phyloP scores from a whole-genome alignment of 2,113 vertebrate species.

The Accipiter virgatus region DNA sequence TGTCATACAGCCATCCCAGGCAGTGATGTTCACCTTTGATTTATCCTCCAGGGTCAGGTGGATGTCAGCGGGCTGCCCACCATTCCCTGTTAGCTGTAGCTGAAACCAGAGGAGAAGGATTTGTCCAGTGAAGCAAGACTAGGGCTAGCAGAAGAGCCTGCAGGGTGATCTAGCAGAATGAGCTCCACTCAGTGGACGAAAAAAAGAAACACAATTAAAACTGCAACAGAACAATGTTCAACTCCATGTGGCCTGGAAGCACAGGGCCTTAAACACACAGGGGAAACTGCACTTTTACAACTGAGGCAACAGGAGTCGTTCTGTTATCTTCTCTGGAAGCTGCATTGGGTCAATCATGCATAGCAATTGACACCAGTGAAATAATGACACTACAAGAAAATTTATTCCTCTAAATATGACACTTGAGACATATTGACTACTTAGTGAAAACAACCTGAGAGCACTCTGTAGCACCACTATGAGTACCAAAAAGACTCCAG shows the following conservation, averaged over 20 bases:
- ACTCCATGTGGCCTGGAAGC: background rate
- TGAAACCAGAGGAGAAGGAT: conserved; percentile 12
- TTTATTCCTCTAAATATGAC: background rate
- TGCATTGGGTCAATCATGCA: background rate
- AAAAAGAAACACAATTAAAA: background rate
- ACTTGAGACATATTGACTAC: background rate
- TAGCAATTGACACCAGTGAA: background rate
- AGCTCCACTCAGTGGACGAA: background rate
- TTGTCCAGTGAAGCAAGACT: background rate
- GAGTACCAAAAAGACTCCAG: background rate
- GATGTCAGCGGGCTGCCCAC: conserved; percentile 68
- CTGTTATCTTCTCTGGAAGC: background rate
- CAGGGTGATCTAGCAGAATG: background rate
- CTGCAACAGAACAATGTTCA: background rate
- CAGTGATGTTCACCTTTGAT: conserved; percentile 52
- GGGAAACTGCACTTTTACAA: background rate
- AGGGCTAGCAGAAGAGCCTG: background rate
- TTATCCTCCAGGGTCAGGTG: conserved; percentile 70
- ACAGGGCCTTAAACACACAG: background rate
- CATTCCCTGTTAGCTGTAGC: conserved; percentile 75
- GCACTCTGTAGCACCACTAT: background rate
- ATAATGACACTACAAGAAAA: background rate
- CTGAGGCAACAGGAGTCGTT: background rate
- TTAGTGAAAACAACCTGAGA: background rate
- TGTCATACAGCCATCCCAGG: conserved; percentile 74